phyloP scores from a whole-genome alignment of 2,113 vertebrate genomes.

The Enhydra lutris region DNA sequence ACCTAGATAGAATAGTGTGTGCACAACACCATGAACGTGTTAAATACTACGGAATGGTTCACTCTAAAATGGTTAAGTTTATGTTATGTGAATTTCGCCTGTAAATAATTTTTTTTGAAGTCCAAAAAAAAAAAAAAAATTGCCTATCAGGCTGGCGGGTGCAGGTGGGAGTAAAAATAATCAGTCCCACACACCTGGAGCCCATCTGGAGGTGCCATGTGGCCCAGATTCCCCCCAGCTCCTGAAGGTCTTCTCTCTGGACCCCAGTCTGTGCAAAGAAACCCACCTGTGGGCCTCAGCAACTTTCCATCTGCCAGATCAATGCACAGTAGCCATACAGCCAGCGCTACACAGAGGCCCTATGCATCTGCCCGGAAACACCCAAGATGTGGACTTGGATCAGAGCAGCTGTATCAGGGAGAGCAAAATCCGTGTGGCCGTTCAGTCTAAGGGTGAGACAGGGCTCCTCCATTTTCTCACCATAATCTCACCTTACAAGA shows the following conservation, averaged over 20 bases:
- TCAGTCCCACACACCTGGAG: rapidly evolving
- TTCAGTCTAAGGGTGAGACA: background rate
- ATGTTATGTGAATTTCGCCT: background rate
- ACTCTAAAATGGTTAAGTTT: background rate
- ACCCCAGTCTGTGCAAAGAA: background rate
- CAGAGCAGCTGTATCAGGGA: background rate
- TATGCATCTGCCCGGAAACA: background rate
- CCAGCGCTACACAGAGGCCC: background rate
- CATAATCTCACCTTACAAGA: background rate
- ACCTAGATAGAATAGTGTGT: background rate
- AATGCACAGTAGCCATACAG: background rate
- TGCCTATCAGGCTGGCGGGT: background rate
- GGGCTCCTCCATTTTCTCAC: background rate
- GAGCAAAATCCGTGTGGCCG: background rate
- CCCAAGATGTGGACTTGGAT: background rate
- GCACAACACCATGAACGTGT: background rate
- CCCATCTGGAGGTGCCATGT: background rate
- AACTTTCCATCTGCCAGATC: background rate
- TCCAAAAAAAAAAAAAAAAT: no score
- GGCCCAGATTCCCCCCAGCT: background rate
- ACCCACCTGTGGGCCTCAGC: background rate
- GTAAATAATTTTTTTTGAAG: background rate
- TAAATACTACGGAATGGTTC: background rate
- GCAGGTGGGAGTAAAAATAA: background rate
- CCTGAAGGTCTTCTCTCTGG: no score